Base-by-base conservation (phyloP, 1,140 invertebrate species). In the Papilio glaucus region DNA sequence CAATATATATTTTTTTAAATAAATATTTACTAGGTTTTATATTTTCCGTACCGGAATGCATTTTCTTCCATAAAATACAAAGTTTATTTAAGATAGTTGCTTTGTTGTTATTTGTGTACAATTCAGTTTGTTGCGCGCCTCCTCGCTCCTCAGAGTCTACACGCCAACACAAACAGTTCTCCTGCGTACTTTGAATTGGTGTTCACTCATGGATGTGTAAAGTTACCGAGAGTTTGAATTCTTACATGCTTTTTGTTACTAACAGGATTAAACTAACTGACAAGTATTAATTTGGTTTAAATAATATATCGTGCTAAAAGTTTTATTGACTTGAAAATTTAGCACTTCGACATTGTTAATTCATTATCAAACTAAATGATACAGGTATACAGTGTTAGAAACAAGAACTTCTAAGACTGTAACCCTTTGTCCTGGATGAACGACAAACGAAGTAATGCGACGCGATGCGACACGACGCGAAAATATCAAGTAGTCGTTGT, bases 91-190 rank as follows among this genome's bases (percentile, higher is more conserved):
- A 39, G 15, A 24, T 53, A 18, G 45, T 53, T 53, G 45, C 15
- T 53, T 15, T 38, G 62, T 65, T 39, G 62, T 39, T 65, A 6
- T 65, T 63, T 39, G 62, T 65, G 0, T 37, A 65, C 29, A 39
- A 39, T 62, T 33, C 10, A 65, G 37, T 65, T 65, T 65, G 18
- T 24, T 10, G 37, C 15, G 62, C 37, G 33, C 61, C 33, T n/a
- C n/a, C n/a, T n/a, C n/a, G n/a, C n/a, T n/a, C n/a, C 37, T 21
- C 29, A 37, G 7, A 18, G 33, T 15, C 37, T 18, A 62, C 33
- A 21, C 37, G 62, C 18, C 62, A 39, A 65, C 15, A 39, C 62
- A 65, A 65, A 65, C 62, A 65, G 62, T 65, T 41, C 62, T n/a
- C n/a, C n/a, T 41, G 15, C 8, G 37, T 24, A 65, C 62, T 65